Evolutionary conservation across 2,888 invertebrate species (phyloP).

Genomic region (Meteorus colon): DNA sequence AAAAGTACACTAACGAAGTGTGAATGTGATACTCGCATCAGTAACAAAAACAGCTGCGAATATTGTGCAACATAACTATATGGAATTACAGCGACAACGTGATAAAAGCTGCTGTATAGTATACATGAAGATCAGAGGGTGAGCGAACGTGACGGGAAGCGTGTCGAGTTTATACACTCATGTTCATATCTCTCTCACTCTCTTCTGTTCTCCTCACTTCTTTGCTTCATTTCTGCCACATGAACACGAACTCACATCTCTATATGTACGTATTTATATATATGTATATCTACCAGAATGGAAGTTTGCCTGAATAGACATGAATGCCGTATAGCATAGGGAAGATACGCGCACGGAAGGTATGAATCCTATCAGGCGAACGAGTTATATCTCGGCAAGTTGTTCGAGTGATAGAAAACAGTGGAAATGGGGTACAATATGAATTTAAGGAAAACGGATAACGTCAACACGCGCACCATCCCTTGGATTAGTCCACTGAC

Average conservation of each 20-base stretch:
- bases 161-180: slow-evolving; percentile 39
- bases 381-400: slow-evolving; percentile 52
- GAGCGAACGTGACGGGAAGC: slow-evolving; percentile 42
- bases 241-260: slow-evolving; percentile 12
- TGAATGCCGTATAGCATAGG: background rate
- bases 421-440: slow-evolving; percentile 15
- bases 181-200: slow-evolving; percentile 32
- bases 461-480: slow-evolving; percentile 38
- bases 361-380: slow-evolving; percentile 51
- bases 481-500: too few species aligned
- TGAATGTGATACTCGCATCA: background rate
- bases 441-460: slow-evolving; percentile 45
- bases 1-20: background rate
- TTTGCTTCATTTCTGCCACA: background rate
- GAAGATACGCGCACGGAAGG: slow-evolving; percentile 43
- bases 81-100: slow-evolving; percentile 1
- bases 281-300: background rate
- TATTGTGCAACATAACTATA: background rate
- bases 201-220: slow-evolving; percentile 25
- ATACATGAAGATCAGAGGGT: slow-evolving; percentile 23
- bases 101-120: slow-evolving; percentile 4
- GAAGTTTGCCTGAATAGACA: slow-evolving; percentile 22
- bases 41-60: background rate
- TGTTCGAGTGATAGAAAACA: slow-evolving; percentile 44
- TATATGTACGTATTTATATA: background rate